Evolutionary conservation across 37 sponge, comb jelly and placozoan genomes (phyloP), one percentile per base, ranked within the genome.

Genomic region (Chondrosia reniformis): DNA sequence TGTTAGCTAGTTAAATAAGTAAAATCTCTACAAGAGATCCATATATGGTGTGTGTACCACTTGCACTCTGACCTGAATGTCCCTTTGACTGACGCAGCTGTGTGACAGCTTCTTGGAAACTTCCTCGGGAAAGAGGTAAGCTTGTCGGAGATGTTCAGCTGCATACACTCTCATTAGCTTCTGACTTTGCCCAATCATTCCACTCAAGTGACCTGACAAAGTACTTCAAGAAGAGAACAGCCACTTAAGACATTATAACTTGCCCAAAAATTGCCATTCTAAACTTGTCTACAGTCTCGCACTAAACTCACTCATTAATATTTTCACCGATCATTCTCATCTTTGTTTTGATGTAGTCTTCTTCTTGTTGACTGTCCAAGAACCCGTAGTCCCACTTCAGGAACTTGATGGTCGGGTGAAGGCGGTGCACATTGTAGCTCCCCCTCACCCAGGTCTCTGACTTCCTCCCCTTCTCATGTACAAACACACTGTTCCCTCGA

Each of bases 291-390:
- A n/a, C n/a, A n/a, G n/a, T n/a, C n/a, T n/a, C n/a, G n/a, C n/a
- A n/a, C n/a, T n/a, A n/a, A n/a, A n/a, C n/a, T n/a, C n/a, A n/a
- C n/a, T n/a, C n/a, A n/a, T n/a, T n/a, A n/a, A n/a, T n/a, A n/a
- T n/a, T n/a, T n/a, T n/a, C n/a, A 30, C 72, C 36, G 38, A 91
- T n/a, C 87, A 93, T 87, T 40, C 61, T 75, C 84, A 94, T 84
- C 79, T 90, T 94, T 28, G 80, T 63, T 9, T 84, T 80, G 65
- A 96, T 86, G 74, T 96, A 96, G 28, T 89, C 90, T 15, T 84
- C 69, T 54, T 84, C 85, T 31, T 84, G 85, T 21, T 79, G 33
- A 25, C 27, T 3, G 55, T 79, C 69, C 21, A 84, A 59, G 6
- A 79, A 79, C 46, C 85, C 85, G 24, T 79, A 84, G 43, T 79